These are phyloP conservation scores for Pseudoips prasinana DNA, from an alignment of 2,888 invertebrate genomes.

Conservation along the genomic window DNA sequence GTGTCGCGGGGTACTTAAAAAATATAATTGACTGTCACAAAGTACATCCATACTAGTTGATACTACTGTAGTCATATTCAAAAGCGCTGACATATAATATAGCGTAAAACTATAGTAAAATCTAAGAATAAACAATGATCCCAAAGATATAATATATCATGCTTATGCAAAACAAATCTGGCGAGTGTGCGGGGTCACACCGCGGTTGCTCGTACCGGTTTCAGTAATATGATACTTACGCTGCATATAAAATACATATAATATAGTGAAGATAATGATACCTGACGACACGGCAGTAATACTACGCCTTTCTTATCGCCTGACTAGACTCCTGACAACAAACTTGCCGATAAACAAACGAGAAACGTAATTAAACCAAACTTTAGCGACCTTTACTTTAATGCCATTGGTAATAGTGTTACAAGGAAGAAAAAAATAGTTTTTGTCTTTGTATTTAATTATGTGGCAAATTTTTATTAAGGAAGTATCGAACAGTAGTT, in stretches of 20 bases:
- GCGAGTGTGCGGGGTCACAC: slow-evolving; percentile 25
- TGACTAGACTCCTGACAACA: slow-evolving; percentile 28
- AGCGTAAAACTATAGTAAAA: too few species aligned
- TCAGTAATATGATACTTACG: slow-evolving; percentile 26
- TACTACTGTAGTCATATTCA: too few species aligned
- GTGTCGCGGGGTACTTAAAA: too few species aligned
- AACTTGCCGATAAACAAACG: slow-evolving; percentile 16
- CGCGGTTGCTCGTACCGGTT: slow-evolving; percentile 40
- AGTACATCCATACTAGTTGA: too few species aligned
- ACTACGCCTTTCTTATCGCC: slow-evolving; percentile 30
- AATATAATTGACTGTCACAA: too few species aligned
- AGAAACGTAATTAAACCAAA: slow-evolving; percentile 1
- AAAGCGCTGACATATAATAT: not conserved
- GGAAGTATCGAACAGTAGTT: too few species aligned
- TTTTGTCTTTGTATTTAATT: too few species aligned
- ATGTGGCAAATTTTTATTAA: too few species aligned
- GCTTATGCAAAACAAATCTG: slow-evolving; percentile 27
- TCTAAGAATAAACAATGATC: not conserved
- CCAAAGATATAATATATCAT: slow-evolving; percentile 17
- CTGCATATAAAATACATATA: slow-evolving; percentile 10
- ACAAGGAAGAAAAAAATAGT: too few species aligned
- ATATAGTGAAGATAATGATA: slow-evolving; percentile 22
- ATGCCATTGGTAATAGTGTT: too few species aligned
- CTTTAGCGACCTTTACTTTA: too few species aligned
- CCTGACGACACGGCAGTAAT: slow-evolving; percentile 24